Evolutionary conservation across 2,797 vertebrate genomes (phyloP).

Genomic region (Crenuchus spilurus): DNA sequence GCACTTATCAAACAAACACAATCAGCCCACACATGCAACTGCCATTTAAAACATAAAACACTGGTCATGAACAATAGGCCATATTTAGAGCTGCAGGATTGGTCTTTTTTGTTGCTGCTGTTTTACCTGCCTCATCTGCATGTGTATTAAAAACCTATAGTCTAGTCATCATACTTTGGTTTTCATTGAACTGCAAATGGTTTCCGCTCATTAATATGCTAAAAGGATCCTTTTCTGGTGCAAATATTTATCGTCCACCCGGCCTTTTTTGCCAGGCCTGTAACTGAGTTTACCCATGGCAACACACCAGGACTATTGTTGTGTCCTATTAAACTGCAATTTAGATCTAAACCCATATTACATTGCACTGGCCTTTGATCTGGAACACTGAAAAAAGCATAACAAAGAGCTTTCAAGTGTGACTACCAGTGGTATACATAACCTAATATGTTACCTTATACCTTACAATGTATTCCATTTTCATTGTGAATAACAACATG

Average conservation of each 20-base stretch:
- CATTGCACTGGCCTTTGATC: constrained; percentile 12
- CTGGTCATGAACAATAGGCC: not conserved
- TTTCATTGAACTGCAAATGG: constrained; percentile 48
- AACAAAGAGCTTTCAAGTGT: constrained; percentile 7
- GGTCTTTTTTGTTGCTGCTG: not conserved
- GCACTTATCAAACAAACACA: constrained; percentile 8
- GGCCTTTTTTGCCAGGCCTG: constrained; percentile 24
- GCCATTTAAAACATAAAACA: not conserved
- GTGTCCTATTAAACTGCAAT: constrained; percentile 17
- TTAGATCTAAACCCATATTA: constrained; percentile 7
- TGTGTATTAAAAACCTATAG: constrained; percentile 29
- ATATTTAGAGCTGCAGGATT: not conserved
- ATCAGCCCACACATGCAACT: constrained; percentile 19
- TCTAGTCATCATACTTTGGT: constrained; percentile 7
- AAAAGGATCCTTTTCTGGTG: constrained; percentile 35
- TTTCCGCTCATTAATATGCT: constrained; percentile 43
- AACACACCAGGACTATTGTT: constrained; percentile 14
- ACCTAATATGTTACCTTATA: not conserved
- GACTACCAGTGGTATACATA: not conserved
- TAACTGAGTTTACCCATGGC: not conserved
- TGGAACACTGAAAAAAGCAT: constrained; percentile 30
- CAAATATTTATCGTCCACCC: constrained; percentile 39
- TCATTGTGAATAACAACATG: not conserved
- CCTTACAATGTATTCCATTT: constrained; percentile 1
- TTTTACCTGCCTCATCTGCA: constrained; percentile 23